Base-by-base conservation (phyloP, 1,140 invertebrate genomes). In the Limonius californicus region DNA sequence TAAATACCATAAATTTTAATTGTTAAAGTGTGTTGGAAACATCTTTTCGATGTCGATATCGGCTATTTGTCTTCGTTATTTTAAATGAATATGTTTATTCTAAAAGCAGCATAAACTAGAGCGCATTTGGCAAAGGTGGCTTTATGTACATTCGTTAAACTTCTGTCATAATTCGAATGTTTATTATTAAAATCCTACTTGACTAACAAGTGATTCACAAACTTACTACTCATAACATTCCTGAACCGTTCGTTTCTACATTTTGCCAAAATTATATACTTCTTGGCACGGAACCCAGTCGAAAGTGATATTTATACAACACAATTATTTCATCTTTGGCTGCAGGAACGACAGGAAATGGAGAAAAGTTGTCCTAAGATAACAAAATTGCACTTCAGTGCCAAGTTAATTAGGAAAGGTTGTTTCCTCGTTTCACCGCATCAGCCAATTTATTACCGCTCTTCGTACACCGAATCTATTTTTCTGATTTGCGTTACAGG, bases 351-450 rank as follows among this genome's bases (percentile, higher is more conserved):
- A 18, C 45, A 50, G 45, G 45, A 50, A 50, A 9, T 50, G n/a
- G 3, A 50, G 6, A 21, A 50, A 18, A 50, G 16, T 18, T 50
- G 19, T 50, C 16, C 12, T 45, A 45, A 12, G n/a, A 45, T 45
- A 45, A 45, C n/a, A 4, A n/a, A 45, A 12, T 6, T 15, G 14
- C 42, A 45, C 2, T 45, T 45, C 42, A 3, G 59, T 27, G 45
- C 45, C 35, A 18, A 57, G 12, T 45, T 45, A 45, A 45, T 45
- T 45, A 3, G 42, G 4, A 45, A 45, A 45, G 42, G 42, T 45
- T 62, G 69, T 66, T 54, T 39, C 55, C 63, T 55, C 68, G 54
- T 68, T 66, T 71, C 65, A 42, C 45, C 39, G 3, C 47, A 53
- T 21, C 63, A 65, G 57, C 67, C 58, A 43, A 11, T 20, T 54